Percentiles rank a stretch among this genome's conserved stretches.
Evolutionary conservation across 2,113 vertebrate genomes (phyloP).

Genomic region (Sula dactylatra): DNA sequence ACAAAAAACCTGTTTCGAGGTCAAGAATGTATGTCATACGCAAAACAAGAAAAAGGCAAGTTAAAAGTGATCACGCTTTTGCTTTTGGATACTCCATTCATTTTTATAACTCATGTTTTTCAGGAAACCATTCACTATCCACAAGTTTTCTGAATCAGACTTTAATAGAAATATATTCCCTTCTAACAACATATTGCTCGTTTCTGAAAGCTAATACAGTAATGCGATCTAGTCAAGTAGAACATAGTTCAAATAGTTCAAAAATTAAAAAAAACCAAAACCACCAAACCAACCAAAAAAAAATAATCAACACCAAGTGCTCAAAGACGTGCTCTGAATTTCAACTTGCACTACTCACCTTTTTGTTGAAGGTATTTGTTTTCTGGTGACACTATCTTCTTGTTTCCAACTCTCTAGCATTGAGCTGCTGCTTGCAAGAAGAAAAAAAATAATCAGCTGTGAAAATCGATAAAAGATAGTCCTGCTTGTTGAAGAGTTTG

Average conservation of each 20-base stretch:
- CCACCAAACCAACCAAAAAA: not conserved
- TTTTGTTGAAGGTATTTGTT: not conserved
- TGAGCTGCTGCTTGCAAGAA: not conserved
- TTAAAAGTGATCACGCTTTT: not conserved
- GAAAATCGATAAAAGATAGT: not conserved
- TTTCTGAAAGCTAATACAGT: not conserved
- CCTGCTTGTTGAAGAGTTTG: not conserved
- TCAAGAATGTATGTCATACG: not conserved
- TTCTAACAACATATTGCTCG: not conserved
- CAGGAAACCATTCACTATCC: not conserved
- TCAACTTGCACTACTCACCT: not conserved
- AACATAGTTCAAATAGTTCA: not conserved
- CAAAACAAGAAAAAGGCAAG: not conserved
- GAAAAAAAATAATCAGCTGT: not conserved
- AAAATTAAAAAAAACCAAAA: not conserved
- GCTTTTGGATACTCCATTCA: not conserved
- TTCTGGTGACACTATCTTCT: not conserved
- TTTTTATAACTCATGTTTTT: not conserved
- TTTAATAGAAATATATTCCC: not conserved
- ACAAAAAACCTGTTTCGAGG: not conserved
- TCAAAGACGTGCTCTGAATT: not conserved
- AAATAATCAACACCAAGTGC: not conserved
- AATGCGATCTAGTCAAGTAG: not conserved
- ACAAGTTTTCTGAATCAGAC: not conserved
- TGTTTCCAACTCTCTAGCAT: not conserved